These are phyloP conservation scores for Euschistus heros DNA, from an alignment of 1,140 invertebrate species.

Conservation along the genomic window DNA sequence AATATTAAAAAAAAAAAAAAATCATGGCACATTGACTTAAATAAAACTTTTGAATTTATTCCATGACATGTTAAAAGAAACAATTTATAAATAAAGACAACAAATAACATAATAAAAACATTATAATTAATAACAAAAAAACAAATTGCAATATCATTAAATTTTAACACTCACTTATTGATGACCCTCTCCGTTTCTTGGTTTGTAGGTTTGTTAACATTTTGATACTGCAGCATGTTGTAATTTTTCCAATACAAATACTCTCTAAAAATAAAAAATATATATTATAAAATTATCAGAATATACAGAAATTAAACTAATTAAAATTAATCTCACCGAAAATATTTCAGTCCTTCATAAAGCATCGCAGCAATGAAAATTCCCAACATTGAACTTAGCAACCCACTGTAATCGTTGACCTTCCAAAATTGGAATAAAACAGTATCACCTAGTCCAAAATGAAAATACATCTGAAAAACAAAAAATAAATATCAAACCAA, in stretches of 20 bases:
- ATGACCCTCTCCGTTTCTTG: slow-evolving; percentile 46
- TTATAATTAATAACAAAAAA: too few relatives aligned
- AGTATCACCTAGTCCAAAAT: slow-evolving; percentile 58
- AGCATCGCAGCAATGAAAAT: slow-evolving; percentile 75
- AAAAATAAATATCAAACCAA: neutral
- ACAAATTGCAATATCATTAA: too few relatives aligned
- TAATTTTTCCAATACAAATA: slow-evolving; percentile 74
- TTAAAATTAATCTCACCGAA: slow-evolving; percentile 40
- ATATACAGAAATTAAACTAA: neutral
- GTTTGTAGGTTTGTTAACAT: slow-evolving; percentile 57
- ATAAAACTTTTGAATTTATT: too few relatives aligned
- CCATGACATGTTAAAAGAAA: too few relatives aligned
- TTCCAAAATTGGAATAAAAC: slow-evolving; percentile 72
- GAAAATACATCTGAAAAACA: slow-evolving; percentile 57
- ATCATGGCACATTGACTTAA: too few relatives aligned
- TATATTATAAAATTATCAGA: neutral
- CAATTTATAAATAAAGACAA: too few relatives aligned
- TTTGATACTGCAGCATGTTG: slow-evolving; percentile 52
- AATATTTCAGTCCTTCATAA: slow-evolving; percentile 88
- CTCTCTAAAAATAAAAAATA: slow-evolving; percentile 43
- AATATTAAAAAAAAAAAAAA: too few relatives aligned
- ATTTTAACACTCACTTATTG: slow-evolving; percentile 30
- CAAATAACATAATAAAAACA: too few relatives aligned
- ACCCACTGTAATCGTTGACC: slow-evolving; percentile 53
- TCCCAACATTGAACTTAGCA: slow-evolving; percentile 73